Base-by-base conservation (phyloP, 53 echinoderm and acorn worm species). In the Holothuria scabra region DNA sequence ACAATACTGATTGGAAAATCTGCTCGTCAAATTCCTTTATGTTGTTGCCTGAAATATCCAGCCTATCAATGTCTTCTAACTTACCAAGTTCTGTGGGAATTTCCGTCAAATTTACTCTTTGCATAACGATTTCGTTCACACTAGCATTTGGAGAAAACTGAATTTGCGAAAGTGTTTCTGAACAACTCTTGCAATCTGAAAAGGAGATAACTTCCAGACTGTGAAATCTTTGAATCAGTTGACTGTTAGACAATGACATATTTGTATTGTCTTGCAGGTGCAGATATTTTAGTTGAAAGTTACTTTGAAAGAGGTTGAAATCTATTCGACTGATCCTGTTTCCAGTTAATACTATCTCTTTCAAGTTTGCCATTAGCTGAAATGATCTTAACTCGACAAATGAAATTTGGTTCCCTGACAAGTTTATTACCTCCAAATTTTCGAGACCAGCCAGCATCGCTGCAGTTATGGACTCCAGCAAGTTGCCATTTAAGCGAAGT, bases 391-490 rank as follows among this genome's bases (percentile, higher is more conserved):
- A 24, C 13, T 76, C 78, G 26, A 76, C 12, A 28, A 29, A 28
- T 29, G 59, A 57, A 16, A 76, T 76, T 58, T 12, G 58, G 55
- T 76, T 76, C 10, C 55, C 78, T 5, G 56, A 56, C 32, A 76
- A 33, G 55, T 76, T 76, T 14, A 76, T 76, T 21, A 76, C 78
- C 31, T 76, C 78, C 32, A 76, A 32, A 3, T 19, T 76, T 20
- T 76, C 55, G 13, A 76, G 58, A 26, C 78, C 78, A 31, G 2
- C 32, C 2, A 76, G 56, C 57, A 57, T 76, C 59, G 31, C 56
- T 12, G 31, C 32, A 24, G 59, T 57, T 16, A 76, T 30, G 25
- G 4, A 32, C 25, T 56, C 18, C 18, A 76, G 78, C 21, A 2
- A 30, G 57, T 76, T 76, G 0, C 13, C 59, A 58, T 76, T 76